These are phyloP conservation scores for Platysternon megacephalum DNA, from an alignment of 2,113 vertebrate species.

Conservation along the genomic window DNA sequence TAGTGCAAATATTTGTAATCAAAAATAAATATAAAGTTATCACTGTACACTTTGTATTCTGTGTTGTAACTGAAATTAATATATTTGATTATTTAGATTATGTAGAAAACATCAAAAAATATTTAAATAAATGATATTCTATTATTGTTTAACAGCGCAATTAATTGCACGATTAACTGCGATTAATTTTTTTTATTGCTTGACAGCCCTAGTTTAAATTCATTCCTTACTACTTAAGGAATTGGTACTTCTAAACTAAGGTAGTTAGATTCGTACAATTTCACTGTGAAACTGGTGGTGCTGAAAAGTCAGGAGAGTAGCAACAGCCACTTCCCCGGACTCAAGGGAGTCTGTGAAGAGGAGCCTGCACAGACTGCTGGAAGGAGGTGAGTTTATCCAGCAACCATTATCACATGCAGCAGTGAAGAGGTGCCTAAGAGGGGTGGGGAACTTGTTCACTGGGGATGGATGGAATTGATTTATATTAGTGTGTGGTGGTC, in stretches of 20 bases:
- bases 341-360: background rate
- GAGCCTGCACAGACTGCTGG: background rate
- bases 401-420: background rate
- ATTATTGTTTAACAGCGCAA: too few relatives aligned
- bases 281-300: background rate
- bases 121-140: too few relatives aligned
- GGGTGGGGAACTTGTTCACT: constrained; percentile 28
- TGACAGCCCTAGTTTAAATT: background rate
- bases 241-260: background rate
- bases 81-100: too few relatives aligned
- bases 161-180: too few relatives aligned
- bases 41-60: too few relatives aligned
- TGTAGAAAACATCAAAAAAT: too few relatives aligned
- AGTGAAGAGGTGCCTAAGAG: background rate
- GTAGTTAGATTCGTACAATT: background rate
- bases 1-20: too few relatives aligned
- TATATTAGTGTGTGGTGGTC: background rate
- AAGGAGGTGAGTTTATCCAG: constrained; percentile 11
- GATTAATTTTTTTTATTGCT: too few relatives aligned
- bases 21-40: too few relatives aligned
- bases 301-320: background rate
- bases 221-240: background rate
- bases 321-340: fast-evolving
- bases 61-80: too few relatives aligned
- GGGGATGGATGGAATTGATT: constrained; percentile 55